These are phyloP conservation scores for Pagrus major DNA, from an alignment of 2,113 vertebrate genomes.

Conservation along the genomic window DNA sequence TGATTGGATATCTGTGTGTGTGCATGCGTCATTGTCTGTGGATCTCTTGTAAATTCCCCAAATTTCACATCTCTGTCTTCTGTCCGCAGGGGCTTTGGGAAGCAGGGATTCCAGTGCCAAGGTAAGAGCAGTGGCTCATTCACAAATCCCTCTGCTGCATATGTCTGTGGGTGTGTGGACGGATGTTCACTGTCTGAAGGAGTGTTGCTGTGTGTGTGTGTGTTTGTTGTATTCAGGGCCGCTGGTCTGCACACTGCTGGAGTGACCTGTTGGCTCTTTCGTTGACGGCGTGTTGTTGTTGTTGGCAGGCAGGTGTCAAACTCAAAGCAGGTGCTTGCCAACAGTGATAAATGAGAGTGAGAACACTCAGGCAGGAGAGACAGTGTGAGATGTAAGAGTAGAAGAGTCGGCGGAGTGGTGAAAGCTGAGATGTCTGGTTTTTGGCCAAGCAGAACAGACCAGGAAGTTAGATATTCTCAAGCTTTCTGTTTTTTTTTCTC, in stretches of 20 bases:
- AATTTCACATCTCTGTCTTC: constrained; percentile 56
- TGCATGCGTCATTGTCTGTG: constrained; percentile 27
- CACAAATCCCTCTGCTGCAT: constrained; percentile 67
- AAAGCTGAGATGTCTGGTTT: constrained; percentile 72
- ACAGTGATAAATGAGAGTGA: constrained; percentile 61
- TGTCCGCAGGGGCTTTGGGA: constrained; percentile 82
- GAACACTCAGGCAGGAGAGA: constrained; percentile 38
- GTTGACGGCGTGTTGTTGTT: constrained; percentile 56
- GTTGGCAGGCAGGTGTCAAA: constrained; percentile 70
- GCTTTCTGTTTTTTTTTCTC: neutral
- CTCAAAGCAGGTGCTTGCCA: constrained; percentile 66
- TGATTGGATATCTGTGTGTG: constrained; percentile 25
- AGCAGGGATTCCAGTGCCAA: constrained; percentile 86
- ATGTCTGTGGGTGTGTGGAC: constrained; percentile 67
- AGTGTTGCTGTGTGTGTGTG: constrained; percentile 39
- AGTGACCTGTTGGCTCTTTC: constrained; percentile 61
- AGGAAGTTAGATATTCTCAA: constrained; percentile 57
- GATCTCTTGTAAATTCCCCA: constrained; percentile 19
- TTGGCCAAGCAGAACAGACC: constrained; percentile 42
- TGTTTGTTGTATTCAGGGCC: constrained; percentile 45
- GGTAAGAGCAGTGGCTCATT: constrained; percentile 76
- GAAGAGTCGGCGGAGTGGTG: constrained; percentile 58
- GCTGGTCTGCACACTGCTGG: constrained; percentile 55
- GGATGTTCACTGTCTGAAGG: constrained; percentile 58
- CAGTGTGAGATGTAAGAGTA: constrained; percentile 68